Base-by-base conservation (phyloP, 2,888 invertebrate species). In the Lithosia quadra region DNA sequence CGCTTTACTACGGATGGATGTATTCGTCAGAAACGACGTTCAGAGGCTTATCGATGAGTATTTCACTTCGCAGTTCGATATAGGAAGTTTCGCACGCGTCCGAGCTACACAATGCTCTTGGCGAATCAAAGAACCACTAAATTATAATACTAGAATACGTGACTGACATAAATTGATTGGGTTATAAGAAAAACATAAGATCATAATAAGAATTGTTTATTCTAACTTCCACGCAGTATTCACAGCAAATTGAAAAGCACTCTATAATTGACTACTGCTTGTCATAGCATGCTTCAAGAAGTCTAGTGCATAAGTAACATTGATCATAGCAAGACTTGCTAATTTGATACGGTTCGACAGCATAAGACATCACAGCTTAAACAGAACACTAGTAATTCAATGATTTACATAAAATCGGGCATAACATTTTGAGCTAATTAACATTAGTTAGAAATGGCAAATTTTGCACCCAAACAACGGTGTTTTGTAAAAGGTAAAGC, bases 191-290 rank as follows among this genome's bases (percentile, higher is more conserved):
- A 73, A 84, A 22, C 73, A 80, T 53, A 22, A 70, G 53, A 56
- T 68, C 43, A 34, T 77, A 81, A 77, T 84, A 75, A 79, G 81
- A 85, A 86, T 85, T 83, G 81, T 86, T 86, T 85, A 86, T 84
- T 86, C 79, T 77, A 72, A 56, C 77, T 79, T 83, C 76, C 81
- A 85, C 84, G 79, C 77, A 83, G 72, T 75, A 76, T 81, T 73
- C 74, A 71, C 65, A 73, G 65, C 65, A 71, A 74, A 76, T 72
- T 72, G 5, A 36, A 24, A 56, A 34, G 18, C 36, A 24, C 24
- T 62, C 49, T 18, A 53, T 60, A 60, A 60, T 60, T 39, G 24
- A 36, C 36, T 10, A 60, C 28, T 18, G 9, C 36, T 39, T 22
- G 28, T 24, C 60, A 39, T 39, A 60, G 39, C 24, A 24, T 24